Evolutionary conservation across 2,888 invertebrate species (phyloP).

Genomic region (Poecilus cupreus): DNA sequence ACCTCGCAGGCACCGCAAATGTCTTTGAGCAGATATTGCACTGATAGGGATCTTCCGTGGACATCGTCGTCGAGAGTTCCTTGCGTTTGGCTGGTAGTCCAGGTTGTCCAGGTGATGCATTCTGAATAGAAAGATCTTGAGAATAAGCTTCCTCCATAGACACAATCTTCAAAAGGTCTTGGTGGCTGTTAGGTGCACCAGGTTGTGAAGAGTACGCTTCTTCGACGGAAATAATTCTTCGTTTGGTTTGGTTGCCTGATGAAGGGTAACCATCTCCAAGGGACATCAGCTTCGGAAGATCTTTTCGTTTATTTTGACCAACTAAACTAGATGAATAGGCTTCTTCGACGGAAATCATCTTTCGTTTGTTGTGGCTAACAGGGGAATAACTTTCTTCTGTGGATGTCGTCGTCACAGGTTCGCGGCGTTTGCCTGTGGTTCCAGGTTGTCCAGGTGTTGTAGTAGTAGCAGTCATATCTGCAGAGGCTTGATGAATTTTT

Average conservation of each 20-base stretch:
- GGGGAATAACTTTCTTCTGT: slow-evolving; percentile 67
- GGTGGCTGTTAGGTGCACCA: not conserved
- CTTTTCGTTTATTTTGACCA: not conserved
- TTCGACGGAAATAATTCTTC: not conserved
- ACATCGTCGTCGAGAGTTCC: slow-evolving; percentile 67
- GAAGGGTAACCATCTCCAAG: not conserved
- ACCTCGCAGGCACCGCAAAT: slow-evolving; percentile 91
- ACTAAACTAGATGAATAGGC: not conserved
- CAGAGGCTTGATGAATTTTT: slow-evolving; percentile 58
- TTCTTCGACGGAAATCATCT: slow-evolving; percentile 56
- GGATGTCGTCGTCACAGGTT: slow-evolving; percentile 66
- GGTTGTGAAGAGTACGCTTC: not conserved
- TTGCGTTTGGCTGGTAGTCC: slow-evolving; percentile 62
- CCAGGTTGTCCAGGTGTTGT: slow-evolving; percentile 66
- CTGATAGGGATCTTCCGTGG: slow-evolving; percentile 83
- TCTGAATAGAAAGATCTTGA: slow-evolving; percentile 68
- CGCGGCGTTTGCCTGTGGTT: slow-evolving; percentile 63
- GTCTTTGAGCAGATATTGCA: slow-evolving; percentile 94
- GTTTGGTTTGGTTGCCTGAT: not conserved
- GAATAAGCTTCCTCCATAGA: slow-evolving; percentile 10
- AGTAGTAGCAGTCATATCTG: slow-evolving; percentile 55
- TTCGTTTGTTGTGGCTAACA: slow-evolving; percentile 56
- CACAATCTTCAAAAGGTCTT: not conserved
- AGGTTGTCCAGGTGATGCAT: slow-evolving; percentile 75
- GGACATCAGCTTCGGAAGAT: slow-evolving; percentile 20